Base-by-base conservation (phyloP, 2,888 invertebrate species). In the Temnothorax ravouxi region DNA sequence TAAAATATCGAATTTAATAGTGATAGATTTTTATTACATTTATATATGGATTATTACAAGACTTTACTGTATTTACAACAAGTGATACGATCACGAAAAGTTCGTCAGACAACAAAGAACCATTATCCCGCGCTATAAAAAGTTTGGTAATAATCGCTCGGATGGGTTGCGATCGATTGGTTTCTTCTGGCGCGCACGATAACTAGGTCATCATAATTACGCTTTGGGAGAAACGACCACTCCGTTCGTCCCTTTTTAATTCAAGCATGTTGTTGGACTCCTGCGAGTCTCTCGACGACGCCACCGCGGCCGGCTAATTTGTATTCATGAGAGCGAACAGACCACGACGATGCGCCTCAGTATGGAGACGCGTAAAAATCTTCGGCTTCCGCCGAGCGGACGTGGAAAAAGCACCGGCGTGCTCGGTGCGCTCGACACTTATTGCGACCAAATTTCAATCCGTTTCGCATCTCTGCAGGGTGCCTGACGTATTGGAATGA, bases 401-500 rank as follows among this genome's bases (percentile, higher is more conserved):
- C 61, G 52, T 44, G 74, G 62, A 75, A 80, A 75, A 83, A 86
- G 62, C 52, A 50, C 38, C 56, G 13, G 80, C 71, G 54, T 75
- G 47, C 54, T 41, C 66, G 75, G n/a, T 47, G 25, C 52, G 71
- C 61, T 76, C 62, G 71, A 86, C 85, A 76, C 86, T 89, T 88
- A 85, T 84, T 86, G 84, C 83, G 75, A 83, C 79, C 72, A 84
- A 85, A 87, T 86, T 88, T 88, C 85, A 86, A 86, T 88, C 82
- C 83, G 86, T 84, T 84, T 74, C 34, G 71, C 59, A 69, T 34
- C 52, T 47, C 47, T 44, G 64, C 21, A 18, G n/a, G 18, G 3
- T 11, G 56, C 2, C 44, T 44, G 61, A 21, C n/a, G 18, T 52
- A 47, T 69, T 11, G 29, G n/a, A 25, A 71, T 47, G 44, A 66